Evolutionary conservation across 1,140 invertebrate species (phyloP).

Genomic region (Nylanderia fulva): DNA sequence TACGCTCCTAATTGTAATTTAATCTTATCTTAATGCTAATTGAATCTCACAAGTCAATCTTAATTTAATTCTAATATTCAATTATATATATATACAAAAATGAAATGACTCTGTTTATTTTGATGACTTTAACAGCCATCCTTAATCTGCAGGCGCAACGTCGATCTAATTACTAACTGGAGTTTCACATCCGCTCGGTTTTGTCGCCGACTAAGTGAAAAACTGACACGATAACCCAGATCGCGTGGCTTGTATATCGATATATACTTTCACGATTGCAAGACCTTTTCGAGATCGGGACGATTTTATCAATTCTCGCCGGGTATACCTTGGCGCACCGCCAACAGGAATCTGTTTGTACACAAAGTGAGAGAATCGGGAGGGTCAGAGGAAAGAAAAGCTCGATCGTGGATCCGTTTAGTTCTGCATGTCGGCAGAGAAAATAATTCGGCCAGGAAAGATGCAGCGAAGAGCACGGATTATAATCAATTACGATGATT

Average conservation of each 20-base stretch:
- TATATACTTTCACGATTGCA: conserved; percentile 73
- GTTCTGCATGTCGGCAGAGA: not conserved
- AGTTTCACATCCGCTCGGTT: conserved; percentile 34
- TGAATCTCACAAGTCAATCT: not conserved
- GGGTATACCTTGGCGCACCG: conserved; percentile 56
- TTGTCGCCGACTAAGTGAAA: conserved; percentile 45
- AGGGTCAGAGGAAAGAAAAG: too few species aligned
- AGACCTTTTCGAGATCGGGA: conserved; percentile 47
- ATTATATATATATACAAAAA: not conserved
- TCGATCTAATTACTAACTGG: conserved; percentile 37
- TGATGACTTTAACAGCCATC: not conserved
- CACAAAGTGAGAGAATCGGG: conserved; percentile 12
- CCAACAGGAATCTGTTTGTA: conserved; percentile 65
- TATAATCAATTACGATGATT: not conserved
- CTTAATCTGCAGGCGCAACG: not conserved
- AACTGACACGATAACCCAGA: conserved; percentile 67
- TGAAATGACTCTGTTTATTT: not conserved
- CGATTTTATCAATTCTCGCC: conserved; percentile 31
- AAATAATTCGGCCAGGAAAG: not conserved
- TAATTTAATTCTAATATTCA: not conserved
- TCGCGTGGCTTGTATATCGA: conserved; percentile 54
- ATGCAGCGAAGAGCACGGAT: too few species aligned
- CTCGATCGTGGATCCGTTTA: not conserved
- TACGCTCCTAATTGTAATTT: not conserved
- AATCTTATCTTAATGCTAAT: not conserved